Percentiles rank a stretch among this genome's conserved stretches.
Conservation (phyloP, 2,888 invertebrate genomes). For the Eupeodes luniger region DNA sequence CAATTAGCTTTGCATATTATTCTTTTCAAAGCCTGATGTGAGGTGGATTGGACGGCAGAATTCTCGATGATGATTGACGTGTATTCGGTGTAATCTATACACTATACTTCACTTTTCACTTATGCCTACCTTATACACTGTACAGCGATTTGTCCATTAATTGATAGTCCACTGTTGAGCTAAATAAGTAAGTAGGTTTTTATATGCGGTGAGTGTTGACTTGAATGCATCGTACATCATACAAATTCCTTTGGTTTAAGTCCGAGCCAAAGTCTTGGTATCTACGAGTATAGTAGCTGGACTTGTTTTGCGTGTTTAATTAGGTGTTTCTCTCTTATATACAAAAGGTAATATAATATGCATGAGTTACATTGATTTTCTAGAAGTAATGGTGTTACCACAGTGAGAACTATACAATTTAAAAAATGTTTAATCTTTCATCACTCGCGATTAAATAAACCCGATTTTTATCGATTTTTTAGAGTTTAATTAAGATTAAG, state of each 20-base stretch:
- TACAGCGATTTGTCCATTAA: slow-evolving; percentile 42
- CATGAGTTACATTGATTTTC: not conserved
- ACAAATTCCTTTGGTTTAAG: not conserved
- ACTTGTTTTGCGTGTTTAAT: slow-evolving; percentile 67
- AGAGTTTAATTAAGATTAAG: no score
- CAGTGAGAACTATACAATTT: no score
- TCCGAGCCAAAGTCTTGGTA: not conserved
- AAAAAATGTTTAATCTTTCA: no score
- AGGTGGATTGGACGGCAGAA: slow-evolving; percentile 34
- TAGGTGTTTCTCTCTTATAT: slow-evolving; percentile 54
- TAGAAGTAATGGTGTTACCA: slow-evolving; percentile 5
- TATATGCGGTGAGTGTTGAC: slow-evolving; percentile 4
- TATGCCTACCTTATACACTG: not conserved
- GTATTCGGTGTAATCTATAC: slow-evolving; percentile 48
- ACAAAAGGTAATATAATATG: not conserved
- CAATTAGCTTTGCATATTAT: slow-evolving; percentile 47
- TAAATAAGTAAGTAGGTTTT: not conserved
- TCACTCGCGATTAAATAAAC: no score
- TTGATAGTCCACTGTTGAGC: slow-evolving; percentile 39
- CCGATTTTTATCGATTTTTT: no score
- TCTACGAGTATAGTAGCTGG: not conserved
- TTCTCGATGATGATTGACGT: slow-evolving; percentile 59
- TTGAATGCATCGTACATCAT: slow-evolving; percentile 6
- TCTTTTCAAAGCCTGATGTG: slow-evolving; percentile 42
- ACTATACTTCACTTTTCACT: slow-evolving; percentile 25